Base-by-base conservation (phyloP, 2,797 vertebrate genomes). In the Acanthornis magna region DNA sequence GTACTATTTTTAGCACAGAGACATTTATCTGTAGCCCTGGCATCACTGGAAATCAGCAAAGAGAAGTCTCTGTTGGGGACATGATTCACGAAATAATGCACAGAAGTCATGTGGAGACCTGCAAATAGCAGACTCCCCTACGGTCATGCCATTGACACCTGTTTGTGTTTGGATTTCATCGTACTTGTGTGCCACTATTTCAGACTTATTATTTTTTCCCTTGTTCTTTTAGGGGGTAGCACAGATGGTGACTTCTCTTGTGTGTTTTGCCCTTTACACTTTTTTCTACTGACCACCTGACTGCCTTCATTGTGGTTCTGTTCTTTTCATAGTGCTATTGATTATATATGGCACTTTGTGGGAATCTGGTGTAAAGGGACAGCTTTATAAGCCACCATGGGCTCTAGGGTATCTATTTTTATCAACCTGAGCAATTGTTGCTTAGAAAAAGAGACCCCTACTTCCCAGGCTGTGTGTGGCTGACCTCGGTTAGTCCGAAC, bases 1-100 rank as follows among this genome's bases (percentile, higher is more conserved):
- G 25, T 53, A 78, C 88, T 94, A 96, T 93, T 93, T 94, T 93
- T 95, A 94, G 88, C 34, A 67, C 71, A 89, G 65, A 66, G 75
- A 55, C 87, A 72, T 91, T 91, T 66, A 89, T 89, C 75, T 47
- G 83, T 73, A 82, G 67, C 60, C 53, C 74, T 90, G 89, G 77
- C 74, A 93, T 87, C 73, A 42, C 67, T 71, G 88, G 48, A 72
- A 81, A 88, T 66, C 50, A 60, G 48, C 58, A 77, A 76, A 80
- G 55, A 87, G 73, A 90, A 83, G 25, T 81, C 16, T 89, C 76
- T 89, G 25, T 5, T 68, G 78, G 60, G 47, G 88, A 80, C 11
- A 23, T 2, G 16, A 70, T 78, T 84, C 42, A 40, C 13, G 45
- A 84, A 88, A 48, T 50, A 48, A 75, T 34, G 61, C 12, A 58